Evolutionary conservation across 35 echinoderm and acorn worm species (phyloP).

Genomic region (Diadema setosum): DNA sequence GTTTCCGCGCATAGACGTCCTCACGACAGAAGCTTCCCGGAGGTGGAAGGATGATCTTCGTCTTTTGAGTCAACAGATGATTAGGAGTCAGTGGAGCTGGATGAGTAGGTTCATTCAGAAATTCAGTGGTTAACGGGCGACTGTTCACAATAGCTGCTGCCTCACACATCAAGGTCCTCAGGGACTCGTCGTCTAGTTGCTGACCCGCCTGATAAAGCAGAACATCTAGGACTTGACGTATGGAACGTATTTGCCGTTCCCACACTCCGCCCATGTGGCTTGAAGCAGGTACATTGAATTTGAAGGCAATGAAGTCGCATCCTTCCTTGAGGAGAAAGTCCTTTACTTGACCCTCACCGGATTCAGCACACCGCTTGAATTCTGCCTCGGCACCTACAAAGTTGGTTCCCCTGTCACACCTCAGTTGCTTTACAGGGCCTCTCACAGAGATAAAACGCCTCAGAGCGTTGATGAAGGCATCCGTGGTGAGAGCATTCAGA

Average conservation of each 20-base stretch:
- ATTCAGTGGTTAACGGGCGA: slow-evolving; percentile 35
- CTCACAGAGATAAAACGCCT: slow-evolving; percentile 32
- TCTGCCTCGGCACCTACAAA: slow-evolving; percentile 54
- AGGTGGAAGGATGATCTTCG: slow-evolving; percentile 27
- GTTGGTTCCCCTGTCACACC: slow-evolving; percentile 45
- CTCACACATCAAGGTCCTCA: slow-evolving; percentile 66
- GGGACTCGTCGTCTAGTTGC: slow-evolving; percentile 66
- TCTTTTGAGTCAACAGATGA: slow-evolving; percentile 63
- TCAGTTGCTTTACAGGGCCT: slow-evolving; percentile 38
- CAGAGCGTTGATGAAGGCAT: slow-evolving; percentile 48
- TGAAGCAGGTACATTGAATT: slow-evolving; percentile 50
- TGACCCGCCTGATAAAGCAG: slow-evolving; percentile 7
- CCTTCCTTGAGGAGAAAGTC: slow-evolving; percentile 6
- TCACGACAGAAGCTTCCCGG: slow-evolving; percentile 18
- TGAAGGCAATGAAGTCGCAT: slow-evolving; percentile 49
- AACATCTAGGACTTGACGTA: slow-evolving; percentile 31
- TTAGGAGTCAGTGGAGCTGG: slow-evolving; percentile 68
- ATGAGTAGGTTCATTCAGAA: slow-evolving; percentile 50
- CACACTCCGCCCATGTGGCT: slow-evolving; percentile 69
- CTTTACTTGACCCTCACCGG: slow-evolving; percentile 12
- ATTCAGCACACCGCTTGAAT: background rate
- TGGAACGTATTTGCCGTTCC: slow-evolving; percentile 59
- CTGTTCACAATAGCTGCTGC: slow-evolving; percentile 52
- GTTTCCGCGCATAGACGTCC: slow-evolving; percentile 21
- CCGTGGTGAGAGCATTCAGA: slow-evolving; percentile 19